Percentiles rank a stretch among this genome's conserved stretches.
phyloP scores from a whole-genome alignment of 2,888 invertebrate genomes.

The Chrysolina haemoptera region DNA sequence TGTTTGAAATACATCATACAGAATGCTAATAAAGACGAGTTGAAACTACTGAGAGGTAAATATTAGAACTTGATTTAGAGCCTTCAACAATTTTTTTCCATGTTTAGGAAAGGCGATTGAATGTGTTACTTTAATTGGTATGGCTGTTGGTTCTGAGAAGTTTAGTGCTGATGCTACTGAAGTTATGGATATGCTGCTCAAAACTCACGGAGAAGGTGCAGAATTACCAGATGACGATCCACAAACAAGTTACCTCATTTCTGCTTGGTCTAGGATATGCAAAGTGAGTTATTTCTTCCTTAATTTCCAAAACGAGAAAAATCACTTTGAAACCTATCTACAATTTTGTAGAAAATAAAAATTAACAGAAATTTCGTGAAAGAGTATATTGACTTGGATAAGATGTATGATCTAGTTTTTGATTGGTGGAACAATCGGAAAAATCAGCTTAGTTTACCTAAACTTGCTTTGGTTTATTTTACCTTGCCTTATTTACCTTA shows the following conservation, averaged over 20 bases:
- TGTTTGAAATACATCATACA: slow-evolving; percentile 97
- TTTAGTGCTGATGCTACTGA: slow-evolving; percentile 94
- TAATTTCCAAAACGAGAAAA: no score
- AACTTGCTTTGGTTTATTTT: no score
- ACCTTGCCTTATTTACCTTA: no score
- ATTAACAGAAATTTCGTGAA: no score
- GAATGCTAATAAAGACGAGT: slow-evolving; percentile 89
- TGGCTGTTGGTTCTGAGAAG: slow-evolving; percentile 86
- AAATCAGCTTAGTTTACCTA: no score
- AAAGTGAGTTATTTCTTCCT: slow-evolving; percentile 71
- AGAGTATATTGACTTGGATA: no score
- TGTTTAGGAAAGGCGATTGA: slow-evolving; percentile 89
- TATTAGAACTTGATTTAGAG: neutral
- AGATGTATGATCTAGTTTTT: no score
- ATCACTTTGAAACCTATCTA: no score
- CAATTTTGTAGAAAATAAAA: no score
- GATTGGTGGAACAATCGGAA: no score
- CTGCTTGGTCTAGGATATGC: slow-evolving; percentile 99
- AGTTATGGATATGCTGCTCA: slow-evolving; percentile 94
- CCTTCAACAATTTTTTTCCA: neutral
- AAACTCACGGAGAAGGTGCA: slow-evolving; percentile 86
- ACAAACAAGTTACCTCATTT: slow-evolving; percentile 97
- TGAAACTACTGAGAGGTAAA: slow-evolving; percentile 89
- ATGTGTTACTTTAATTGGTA: slow-evolving; percentile 97
- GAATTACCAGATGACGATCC: slow-evolving; percentile 95